Evolutionary conservation across 2,888 invertebrate genomes (phyloP).

Genomic region (Rotaria macrura): DNA sequence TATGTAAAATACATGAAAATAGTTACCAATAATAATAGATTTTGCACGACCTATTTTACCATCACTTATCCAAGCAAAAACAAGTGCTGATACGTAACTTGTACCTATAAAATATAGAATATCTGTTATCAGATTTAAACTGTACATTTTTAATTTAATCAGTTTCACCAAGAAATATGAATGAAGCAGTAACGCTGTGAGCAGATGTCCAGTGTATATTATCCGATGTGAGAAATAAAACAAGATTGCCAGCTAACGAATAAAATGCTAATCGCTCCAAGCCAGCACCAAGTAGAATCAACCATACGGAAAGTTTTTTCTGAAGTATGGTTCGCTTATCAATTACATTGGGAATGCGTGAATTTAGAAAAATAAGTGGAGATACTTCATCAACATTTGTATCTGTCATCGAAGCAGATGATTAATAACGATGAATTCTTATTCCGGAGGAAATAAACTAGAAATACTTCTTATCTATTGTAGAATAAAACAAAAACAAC

Average conservation of each 20-base stretch:
- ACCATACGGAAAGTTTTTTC: neutral
- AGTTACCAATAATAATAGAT: neutral
- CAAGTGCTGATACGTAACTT: neutral
- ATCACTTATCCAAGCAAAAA: neutral
- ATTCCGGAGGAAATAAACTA: too few species aligned
- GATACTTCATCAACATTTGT: neutral
- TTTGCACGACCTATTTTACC: neutral
- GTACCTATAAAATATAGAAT: neutral
- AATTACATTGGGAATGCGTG: neutral
- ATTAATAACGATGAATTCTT: too few species aligned
- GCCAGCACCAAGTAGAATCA: neutral
- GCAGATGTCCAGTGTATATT: neutral
- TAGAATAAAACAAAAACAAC: too few species aligned
- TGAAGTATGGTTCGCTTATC: neutral
- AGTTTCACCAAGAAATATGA: neutral
- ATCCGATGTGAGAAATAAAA: neutral
- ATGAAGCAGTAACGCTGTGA: neutral
- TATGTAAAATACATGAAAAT: too few species aligned
- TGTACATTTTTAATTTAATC: neutral
- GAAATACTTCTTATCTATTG: too few species aligned
- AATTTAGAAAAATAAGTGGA: neutral
- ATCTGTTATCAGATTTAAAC: neutral
- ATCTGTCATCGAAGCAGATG: neutral
- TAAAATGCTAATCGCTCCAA: conserved; percentile 9
- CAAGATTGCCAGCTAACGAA: neutral